phyloP scores from a whole-genome alignment of 2,797 vertebrate species.

The Cichlasoma orientale region DNA sequence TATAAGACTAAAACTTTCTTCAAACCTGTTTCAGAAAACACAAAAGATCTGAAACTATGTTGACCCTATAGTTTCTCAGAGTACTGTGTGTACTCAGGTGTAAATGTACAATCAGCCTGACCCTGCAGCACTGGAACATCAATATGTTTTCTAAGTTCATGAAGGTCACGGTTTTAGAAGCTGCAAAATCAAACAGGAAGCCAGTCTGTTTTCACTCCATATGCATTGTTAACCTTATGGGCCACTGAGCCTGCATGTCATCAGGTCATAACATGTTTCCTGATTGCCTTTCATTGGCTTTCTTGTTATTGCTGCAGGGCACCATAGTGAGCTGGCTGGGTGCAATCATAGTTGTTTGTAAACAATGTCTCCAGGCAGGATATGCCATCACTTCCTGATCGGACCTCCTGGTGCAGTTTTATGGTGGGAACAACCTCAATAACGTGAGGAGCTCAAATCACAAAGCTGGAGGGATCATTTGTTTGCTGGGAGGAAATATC shows the following conservation, averaged over 20 bases:
- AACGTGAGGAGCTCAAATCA: neutral
- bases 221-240: conserved; percentile 35
- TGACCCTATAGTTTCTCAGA: no score
- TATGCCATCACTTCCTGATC: conserved; percentile 70
- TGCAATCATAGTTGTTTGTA: conserved; percentile 68
- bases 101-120: neutral
- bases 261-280: conserved; percentile 39
- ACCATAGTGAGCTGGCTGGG: conserved; percentile 15
- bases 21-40: neutral
- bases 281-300: conserved; percentile 45
- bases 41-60: neutral
- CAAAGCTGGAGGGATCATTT: conserved; percentile 11
- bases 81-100: neutral
- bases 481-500: neutral
- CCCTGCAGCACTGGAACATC: neutral
- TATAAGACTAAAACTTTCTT: no score
- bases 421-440: conserved; percentile 66
- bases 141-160: neutral
- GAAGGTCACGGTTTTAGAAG: neutral
- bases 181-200: neutral
- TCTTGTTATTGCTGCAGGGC: conserved; percentile 34
- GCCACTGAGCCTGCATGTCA: conserved; percentile 16
- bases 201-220: neutral
- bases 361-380: conserved; percentile 71
- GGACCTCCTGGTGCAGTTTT: conserved; percentile 55